These are phyloP conservation scores for Microtus oregoni DNA, from an alignment of 2,113 vertebrate genomes.

Conservation along the genomic window DNA sequence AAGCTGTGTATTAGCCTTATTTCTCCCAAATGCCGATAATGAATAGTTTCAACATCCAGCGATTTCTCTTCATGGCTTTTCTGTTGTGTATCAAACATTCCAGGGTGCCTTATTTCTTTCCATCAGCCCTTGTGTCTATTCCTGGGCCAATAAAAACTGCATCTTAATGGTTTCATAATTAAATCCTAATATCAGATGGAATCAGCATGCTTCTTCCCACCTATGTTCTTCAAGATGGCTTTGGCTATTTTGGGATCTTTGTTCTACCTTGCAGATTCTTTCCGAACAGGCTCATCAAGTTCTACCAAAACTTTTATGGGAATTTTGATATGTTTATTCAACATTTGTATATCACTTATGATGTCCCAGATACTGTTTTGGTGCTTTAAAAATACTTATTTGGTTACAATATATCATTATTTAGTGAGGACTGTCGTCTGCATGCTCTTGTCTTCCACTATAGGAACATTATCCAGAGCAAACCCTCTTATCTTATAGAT, in stretches of 20 bases:
- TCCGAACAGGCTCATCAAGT: constrained; percentile 58
- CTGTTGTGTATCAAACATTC: constrained; percentile 7
- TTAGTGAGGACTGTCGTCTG: not conserved
- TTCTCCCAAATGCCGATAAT: not conserved
- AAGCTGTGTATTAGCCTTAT: constrained; percentile 22
- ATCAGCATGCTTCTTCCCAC: constrained; percentile 48
- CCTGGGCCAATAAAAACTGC: constrained; percentile 20
- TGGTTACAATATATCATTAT: constrained; percentile 24
- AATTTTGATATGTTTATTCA: constrained; percentile 76
- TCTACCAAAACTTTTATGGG: constrained; percentile 34
- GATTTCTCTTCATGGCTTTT: not conserved
- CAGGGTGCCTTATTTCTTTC: not conserved
- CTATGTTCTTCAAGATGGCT: constrained; percentile 63
- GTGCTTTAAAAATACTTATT: constrained; percentile 33
- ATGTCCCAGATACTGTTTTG: constrained; percentile 25
- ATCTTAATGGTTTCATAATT: constrained; percentile 62
- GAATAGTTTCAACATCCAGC: not conserved
- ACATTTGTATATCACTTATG: constrained; percentile 48
- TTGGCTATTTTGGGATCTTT: constrained; percentile 65
- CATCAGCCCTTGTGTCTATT: constrained; percentile 20
- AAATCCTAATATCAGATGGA: constrained; percentile 50
- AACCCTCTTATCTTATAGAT: not conserved
- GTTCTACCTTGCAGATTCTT: constrained; percentile 55
- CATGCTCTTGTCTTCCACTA: not conserved
- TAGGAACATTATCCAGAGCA: not conserved